These are phyloP conservation scores for Zele albiditarsus DNA, from an alignment of 2,888 invertebrate genomes.

Conservation along the genomic window DNA sequence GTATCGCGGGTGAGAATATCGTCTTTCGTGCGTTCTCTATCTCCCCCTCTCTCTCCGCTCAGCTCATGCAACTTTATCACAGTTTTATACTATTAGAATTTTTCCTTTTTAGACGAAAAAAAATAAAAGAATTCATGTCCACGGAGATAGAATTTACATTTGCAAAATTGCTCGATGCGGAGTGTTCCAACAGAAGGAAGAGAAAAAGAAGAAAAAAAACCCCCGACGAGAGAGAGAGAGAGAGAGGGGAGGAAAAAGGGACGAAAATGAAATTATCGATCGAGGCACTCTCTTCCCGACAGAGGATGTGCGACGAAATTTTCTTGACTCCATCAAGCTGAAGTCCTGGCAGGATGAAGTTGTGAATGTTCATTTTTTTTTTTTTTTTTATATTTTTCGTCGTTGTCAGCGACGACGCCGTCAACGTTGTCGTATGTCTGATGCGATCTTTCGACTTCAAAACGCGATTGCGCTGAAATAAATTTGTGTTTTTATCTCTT, in stretches of 20 bases:
- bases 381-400: not conserved
- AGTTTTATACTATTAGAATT: not conserved
- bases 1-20: not conserved
- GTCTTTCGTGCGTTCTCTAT: not conserved
- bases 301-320: conserved; percentile 36
- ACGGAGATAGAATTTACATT: conserved; percentile 11
- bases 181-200: not conserved
- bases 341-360: conserved; percentile 32
- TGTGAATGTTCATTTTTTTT: not conserved
- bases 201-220: not conserved
- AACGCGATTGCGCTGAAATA: not conserved
- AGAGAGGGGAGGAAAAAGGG: not conserved
- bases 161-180: conserved; percentile 1
- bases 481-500: too few relatives aligned
- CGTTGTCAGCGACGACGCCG: not conserved
- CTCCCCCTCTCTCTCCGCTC: not conserved
- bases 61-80: not conserved
- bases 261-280: conserved; percentile 35
- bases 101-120: not conserved
- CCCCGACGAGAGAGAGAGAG: not conserved
- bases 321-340: conserved; percentile 37
- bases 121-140: conserved; percentile 2
- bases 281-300: conserved; percentile 16
- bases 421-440: not conserved
- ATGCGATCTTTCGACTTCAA: conserved; percentile 1